Evolutionary conservation across 2,888 invertebrate genomes (phyloP).

Genomic region (Diogma glabrata): DNA sequence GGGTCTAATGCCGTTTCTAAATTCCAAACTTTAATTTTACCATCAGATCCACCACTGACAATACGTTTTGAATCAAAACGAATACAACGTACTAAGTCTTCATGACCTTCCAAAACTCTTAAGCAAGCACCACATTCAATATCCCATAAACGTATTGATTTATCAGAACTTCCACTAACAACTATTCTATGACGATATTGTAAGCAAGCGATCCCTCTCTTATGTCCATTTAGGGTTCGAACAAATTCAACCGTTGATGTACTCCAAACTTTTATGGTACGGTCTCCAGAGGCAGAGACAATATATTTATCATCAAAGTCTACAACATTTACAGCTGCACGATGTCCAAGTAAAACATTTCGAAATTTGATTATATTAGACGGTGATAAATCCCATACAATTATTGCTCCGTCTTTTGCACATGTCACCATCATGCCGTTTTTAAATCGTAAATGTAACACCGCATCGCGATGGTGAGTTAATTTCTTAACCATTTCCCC

Average conservation of each 20-base stretch:
- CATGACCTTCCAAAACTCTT: conserved; percentile 87
- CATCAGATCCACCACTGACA: conserved; percentile 94
- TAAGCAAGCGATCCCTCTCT: conserved; percentile 96
- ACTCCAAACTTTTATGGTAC: conserved; percentile 99
- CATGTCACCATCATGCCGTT: conserved; percentile 99
- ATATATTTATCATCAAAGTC: conserved; percentile 99
- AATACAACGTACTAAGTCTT: conserved; percentile 91
- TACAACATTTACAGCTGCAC: conserved; percentile 99
- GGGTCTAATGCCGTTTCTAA: conserved; percentile 87
- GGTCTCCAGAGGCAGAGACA: conserved; percentile 96
- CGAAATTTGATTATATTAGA: conserved; percentile 91
- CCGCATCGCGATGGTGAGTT: conserved; percentile 99
- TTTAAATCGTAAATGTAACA: conserved; percentile 93
- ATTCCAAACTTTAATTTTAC: conserved; percentile 97
- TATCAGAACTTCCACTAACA: conserved; percentile 98
- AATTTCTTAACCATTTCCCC: conserved; percentile 97
- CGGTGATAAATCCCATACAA: conserved; percentile 99
- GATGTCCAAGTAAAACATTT: conserved; percentile 93
- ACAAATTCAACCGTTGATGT: conserved; percentile 98
- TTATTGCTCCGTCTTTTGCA: conserved; percentile 97
- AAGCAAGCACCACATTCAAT: conserved; percentile 44
- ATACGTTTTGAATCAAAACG: conserved; percentile 91
- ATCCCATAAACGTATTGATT: conserved; percentile 71
- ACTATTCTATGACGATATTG: conserved; percentile 97
- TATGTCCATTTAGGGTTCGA: conserved; percentile 95